Base-by-base conservation (phyloP, 2,113 vertebrate species). In the Sardina pilchardus region DNA sequence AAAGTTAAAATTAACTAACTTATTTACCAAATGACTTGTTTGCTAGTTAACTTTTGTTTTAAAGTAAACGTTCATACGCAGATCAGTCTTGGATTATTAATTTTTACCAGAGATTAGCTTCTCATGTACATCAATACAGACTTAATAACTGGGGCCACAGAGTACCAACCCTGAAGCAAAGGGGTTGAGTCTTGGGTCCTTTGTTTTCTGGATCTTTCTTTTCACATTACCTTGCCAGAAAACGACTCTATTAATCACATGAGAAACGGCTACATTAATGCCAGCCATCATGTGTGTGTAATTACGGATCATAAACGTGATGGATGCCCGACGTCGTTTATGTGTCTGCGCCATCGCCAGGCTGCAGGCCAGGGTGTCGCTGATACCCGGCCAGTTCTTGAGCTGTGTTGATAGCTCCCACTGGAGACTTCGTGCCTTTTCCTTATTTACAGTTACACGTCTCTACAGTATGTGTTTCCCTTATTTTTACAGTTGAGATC, bases 281-380 rank as follows among this genome's bases (percentile, higher is more conserved):
- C 71, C 12, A 78, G 16, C 71, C 30, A 78, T 78, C 71, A 78
- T 78, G 30, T 78, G 71, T 78, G 34, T 78, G 71, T 78, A 78
- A 78, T 78, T 78, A 78, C 71, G 2, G 26, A 34, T 34, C 30
- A 16, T 78, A 78, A 78, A 53, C 26, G 16, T 83, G 45, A 53
- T 48, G 21, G 82, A 39, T 83, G 50, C 19, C 19, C 9, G 34
- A 17, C 9, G 34, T 17, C 30, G 26, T 50, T 36, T 78, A 78
- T 36, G 71, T 34, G 14, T 19, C 71, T 78, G 30, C 71, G 1
- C 34, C 14, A 78, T 19, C n/a, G 21, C 6, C 30, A 78, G 30
- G 30, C 71, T 78, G 71, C 14, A 42, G 39, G 39, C 39, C 39
- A 36, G 71, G 71, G 10, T 36, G 12, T 36, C 10, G 8, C 26